phyloP scores from a whole-genome alignment of 2,113 vertebrate species.

The Tragelaphus buxtoni region DNA sequence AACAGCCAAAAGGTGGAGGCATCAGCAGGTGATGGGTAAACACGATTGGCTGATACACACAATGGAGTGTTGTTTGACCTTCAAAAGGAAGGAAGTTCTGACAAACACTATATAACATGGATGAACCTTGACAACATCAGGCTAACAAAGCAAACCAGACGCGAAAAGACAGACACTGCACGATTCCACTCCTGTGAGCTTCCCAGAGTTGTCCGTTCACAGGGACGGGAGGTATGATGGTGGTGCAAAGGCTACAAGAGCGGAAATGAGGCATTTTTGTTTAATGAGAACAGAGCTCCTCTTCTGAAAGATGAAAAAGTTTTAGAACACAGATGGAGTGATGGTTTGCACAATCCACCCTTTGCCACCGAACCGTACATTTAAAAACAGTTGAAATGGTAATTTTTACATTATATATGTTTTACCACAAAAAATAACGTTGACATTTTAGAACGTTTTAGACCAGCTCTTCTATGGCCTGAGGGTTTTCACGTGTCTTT shows the following conservation, averaged over 20 bases:
- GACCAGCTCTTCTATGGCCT: not conserved
- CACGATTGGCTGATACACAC: not conserved
- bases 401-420: no score
- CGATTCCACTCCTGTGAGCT: rapidly evolving
- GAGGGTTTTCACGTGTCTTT: not conserved
- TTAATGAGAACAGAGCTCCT: not conserved
- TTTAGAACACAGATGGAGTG: not conserved
- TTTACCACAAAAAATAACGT: not conserved
- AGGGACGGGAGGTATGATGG: not conserved
- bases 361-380: rapidly evolving
- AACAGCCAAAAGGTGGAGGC: not conserved
- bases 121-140: not conserved
- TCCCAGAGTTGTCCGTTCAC: rapidly evolving
- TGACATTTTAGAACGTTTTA: not conserved
- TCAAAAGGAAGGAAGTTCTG: not conserved
- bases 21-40: not conserved
- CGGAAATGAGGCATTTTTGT: not conserved
- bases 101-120: not conserved
- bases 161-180: rapidly evolving
- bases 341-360: rapidly evolving
- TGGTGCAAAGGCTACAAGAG: not conserved
- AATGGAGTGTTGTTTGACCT: not conserved
- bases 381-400: not conserved
- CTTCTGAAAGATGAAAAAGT: not conserved
- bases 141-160: not conserved